Base-by-base conservation (phyloP, 2,888 invertebrate species). In the Dicyrtomina minuta region DNA sequence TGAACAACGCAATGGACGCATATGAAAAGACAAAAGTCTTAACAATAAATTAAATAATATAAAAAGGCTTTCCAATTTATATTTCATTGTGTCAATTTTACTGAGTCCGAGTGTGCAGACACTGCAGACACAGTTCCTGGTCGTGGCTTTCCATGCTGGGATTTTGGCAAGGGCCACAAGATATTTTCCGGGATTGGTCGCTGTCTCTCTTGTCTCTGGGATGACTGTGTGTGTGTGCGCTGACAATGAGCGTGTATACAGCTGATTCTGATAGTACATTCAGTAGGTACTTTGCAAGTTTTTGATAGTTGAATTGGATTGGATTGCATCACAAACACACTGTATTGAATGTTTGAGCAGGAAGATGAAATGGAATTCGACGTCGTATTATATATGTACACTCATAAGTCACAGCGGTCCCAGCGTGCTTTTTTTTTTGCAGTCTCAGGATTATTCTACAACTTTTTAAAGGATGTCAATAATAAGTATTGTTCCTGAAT, bases 81-180 rank as follows among this genome's bases (percentile, higher is more conserved):
- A n/a, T n/a, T n/a, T n/a, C n/a, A n/a, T n/a, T 6, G 26, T 4
- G 55, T 12, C 24, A 55, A 20, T 12, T 26, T 55, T 5, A 26
- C 24, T 26, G 24, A 26, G 55, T 13, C 26, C n/a, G n/a, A n/a
- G n/a, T n/a, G n/a, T n/a, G n/a, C n/a, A n/a, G n/a, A n/a, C n/a
- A n/a, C n/a, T 33, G 4, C 33, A 33, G n/a, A n/a, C n/a, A 64
- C 13, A 51, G 12, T 51, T 64, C 64, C 51, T 64, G 64, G 64
- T 64, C 64, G 64, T 64, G 64, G 64, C 51, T 64, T 51, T 41
- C 51, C 64, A 64, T 64, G 64, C 64, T 64, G 64, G 39, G 64
- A 51, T 20, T 64, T 64, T 64, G 64, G 64, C 64, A 64, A 39
- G 64, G 27, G 33, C 62, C 6, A 49, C 12, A 39, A 51, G 51